Evolutionary conservation across 1,140 invertebrate species (phyloP).

Genomic region (Matsumurasca onukii): DNA sequence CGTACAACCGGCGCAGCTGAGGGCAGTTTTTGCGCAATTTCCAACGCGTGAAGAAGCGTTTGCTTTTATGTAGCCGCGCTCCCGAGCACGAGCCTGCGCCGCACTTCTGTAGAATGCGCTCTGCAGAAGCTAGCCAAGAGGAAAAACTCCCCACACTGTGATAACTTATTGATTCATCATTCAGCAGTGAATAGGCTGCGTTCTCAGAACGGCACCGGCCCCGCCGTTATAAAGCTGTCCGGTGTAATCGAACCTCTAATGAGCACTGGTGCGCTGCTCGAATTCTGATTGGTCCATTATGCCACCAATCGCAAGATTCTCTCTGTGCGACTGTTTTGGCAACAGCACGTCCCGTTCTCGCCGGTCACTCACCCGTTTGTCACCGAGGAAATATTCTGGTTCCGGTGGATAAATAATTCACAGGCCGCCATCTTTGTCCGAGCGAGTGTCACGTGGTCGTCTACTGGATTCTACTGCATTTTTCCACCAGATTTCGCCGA

Average conservation of each 20-base stretch:
- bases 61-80: too few relatives aligned
- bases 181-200: too few relatives aligned
- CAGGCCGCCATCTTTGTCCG: not conserved
- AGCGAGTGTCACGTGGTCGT: not conserved
- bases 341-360: constrained; percentile 7
- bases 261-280: not conserved
- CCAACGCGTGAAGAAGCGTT: too few relatives aligned
- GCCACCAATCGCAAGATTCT: constrained; percentile 9
- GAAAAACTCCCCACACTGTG: too few relatives aligned
- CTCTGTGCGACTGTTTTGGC: constrained; percentile 8
- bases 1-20: too few relatives aligned
- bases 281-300: constrained; percentile 24
- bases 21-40: too few relatives aligned
- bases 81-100: too few relatives aligned
- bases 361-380: constrained; percentile 3
- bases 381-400: not conserved
- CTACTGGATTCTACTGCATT: not conserved
- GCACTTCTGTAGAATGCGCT: too few relatives aligned
- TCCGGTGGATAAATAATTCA: not conserved
- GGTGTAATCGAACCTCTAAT: constrained; percentile 13
- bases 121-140: too few relatives aligned
- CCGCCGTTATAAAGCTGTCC: constrained; percentile 12
- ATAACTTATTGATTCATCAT: too few relatives aligned
- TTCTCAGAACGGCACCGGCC: too few relatives aligned
- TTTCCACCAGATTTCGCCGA: not conserved